Percentiles rank a stretch among this genome's conserved stretches.
Evolutionary conservation across 2,797 vertebrate genomes (phyloP).

Genomic region (Morus bassanus): DNA sequence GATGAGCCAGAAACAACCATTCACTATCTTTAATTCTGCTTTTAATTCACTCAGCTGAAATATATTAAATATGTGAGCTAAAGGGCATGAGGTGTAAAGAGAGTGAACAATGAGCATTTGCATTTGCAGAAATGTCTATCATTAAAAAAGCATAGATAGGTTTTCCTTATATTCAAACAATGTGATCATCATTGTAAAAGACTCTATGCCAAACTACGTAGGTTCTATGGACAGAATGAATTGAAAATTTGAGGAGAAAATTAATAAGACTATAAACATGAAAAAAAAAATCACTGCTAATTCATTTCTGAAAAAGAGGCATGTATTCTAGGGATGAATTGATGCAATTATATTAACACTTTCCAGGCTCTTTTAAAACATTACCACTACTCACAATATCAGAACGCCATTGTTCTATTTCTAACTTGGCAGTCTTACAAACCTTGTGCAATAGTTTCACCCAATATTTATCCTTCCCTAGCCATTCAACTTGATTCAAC

Average conservation of each 20-base stretch:
- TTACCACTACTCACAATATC: neutral
- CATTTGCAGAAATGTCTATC: neutral
- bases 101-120: conserved; percentile 6
- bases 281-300: neutral
- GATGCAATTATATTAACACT: neutral
- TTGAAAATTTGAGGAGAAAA: neutral
- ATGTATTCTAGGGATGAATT: neutral
- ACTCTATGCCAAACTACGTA: neutral
- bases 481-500: neutral
- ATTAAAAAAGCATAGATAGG: neutral
- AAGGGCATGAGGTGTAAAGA: neutral
- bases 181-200: neutral
- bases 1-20: neutral
- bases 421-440: neutral
- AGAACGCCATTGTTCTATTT: neutral
- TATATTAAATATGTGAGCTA: neutral
- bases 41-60: conserved; percentile 19
- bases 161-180: neutral
- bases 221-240: neutral
- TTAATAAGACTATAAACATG: neutral
- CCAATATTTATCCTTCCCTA: neutral
- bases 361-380: neutral
- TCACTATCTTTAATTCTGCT: neutral
- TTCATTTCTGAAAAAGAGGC: neutral
- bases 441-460: neutral